Evolutionary conservation across 2,888 invertebrate genomes (phyloP), one percentile per base, ranked within the genome.

Genomic region (Pristionchus japonicus): DNA sequence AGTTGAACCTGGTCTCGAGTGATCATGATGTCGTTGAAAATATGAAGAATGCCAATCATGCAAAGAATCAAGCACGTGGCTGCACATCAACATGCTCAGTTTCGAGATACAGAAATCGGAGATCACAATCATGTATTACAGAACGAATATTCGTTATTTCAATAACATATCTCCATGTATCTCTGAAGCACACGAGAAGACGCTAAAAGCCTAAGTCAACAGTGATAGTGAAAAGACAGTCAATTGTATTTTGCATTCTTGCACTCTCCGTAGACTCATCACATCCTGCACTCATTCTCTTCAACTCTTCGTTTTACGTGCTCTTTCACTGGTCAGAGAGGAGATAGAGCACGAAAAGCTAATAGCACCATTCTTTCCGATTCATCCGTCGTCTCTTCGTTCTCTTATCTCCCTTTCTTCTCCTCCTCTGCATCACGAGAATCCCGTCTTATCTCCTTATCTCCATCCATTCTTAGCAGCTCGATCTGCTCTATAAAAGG

Each of bases 311-410:
- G n/a, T n/a, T n/a, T n/a, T n/a, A n/a, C n/a, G n/a, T n/a, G n/a
- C n/a, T n/a, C n/a, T n/a, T n/a, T n/a, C n/a, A n/a, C n/a, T n/a
- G n/a, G n/a, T n/a, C n/a, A n/a, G n/a, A n/a, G n/a, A n/a, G n/a
- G n/a, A n/a, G n/a, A n/a, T n/a, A n/a, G n/a, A n/a, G n/a, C n/a
- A n/a, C n/a, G n/a, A n/a, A n/a, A n/a, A n/a, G n/a, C n/a, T n/a
- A n/a, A n/a, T n/a, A n/a, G n/a, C n/a, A n/a, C n/a, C n/a, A n/a
- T n/a, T n/a, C n/a, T n/a, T n/a, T n/a, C n/a, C n/a, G n/a, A n/a
- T n/a, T n/a, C n/a, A n/a, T n/a, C n/a, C 34, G 17, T 77, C 77
- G 43, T 77, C 77, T 43, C n/a, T 77, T 77, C 77, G 77, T 77
- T 77, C 77, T 77, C 77, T 77, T 77, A 77, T 77, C 77, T 77